Conservation (phyloP, 2,113 vertebrate genomes). For the Catagonus wagneri region DNA sequence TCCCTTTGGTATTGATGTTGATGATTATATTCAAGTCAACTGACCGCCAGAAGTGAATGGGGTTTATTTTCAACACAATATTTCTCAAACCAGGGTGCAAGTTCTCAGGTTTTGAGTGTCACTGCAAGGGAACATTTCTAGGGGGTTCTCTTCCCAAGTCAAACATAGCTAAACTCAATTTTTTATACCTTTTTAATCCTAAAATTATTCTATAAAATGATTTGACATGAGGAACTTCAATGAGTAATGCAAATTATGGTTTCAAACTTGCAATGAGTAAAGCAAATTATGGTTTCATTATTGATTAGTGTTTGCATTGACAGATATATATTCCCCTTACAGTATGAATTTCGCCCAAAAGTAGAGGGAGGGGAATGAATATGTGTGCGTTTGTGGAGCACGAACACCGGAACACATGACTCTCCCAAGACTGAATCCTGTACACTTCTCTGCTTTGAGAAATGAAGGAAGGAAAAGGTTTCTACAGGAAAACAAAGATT, state of each 20-base stretch:
- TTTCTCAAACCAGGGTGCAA: background rate
- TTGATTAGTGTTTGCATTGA: background rate
- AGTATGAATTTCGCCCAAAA: background rate
- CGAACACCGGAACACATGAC: background rate
- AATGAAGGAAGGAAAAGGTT: background rate
- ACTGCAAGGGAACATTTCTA: background rate
- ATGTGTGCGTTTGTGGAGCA: background rate
- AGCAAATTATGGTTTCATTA: background rate
- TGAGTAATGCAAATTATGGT: background rate
- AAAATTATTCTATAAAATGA: background rate
- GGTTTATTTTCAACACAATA: background rate
- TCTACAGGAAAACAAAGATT: background rate
- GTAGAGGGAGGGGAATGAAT: background rate
- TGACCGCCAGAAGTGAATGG: background rate
- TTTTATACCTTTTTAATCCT: background rate
- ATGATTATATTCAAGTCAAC: background rate
- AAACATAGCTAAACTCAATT: background rate
- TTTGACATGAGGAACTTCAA: background rate
- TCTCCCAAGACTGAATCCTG: background rate
- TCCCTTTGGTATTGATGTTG: background rate
- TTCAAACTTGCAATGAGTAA: background rate
- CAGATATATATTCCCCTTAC: background rate
- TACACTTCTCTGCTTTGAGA: background rate
- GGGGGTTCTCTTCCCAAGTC: background rate
- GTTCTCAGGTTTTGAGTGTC: background rate